phyloP scores from a whole-genome alignment of 2,113 vertebrate genomes.

The Ariopsis seemanni region DNA sequence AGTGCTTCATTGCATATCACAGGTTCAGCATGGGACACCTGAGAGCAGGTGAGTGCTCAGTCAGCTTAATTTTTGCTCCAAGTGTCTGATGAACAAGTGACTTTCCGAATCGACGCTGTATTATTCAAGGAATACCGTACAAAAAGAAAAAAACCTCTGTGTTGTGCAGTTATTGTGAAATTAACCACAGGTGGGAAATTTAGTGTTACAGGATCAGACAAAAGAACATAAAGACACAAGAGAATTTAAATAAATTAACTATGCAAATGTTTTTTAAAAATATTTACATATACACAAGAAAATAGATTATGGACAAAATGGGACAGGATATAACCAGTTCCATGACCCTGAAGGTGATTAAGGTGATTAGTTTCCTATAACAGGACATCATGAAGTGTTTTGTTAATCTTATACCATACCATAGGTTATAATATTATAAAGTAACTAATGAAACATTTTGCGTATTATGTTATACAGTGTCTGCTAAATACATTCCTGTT shows the following conservation, averaged over 20 bases:
- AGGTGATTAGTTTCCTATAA: background rate
- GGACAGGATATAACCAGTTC: background rate
- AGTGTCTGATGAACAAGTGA: background rate
- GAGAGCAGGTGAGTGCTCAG: constrained; percentile 72
- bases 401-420: background rate
- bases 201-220: background rate
- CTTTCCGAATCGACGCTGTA: background rate
- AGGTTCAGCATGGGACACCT: constrained; percentile 61
- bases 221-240: background rate
- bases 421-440: background rate
- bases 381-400: background rate
- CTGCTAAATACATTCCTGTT: no score
- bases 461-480: no score
- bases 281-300: background rate
- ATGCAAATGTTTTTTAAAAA: background rate
- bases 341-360: no score
- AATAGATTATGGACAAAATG: background rate
- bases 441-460: background rate
- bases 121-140: background rate
- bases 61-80: background rate
- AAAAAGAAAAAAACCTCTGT: background rate
- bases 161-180: background rate
- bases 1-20: constrained; percentile 72
- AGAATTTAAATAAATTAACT: background rate
- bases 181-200: background rate